These are phyloP conservation scores for Watsonalla cultraria DNA, from an alignment of 2,888 invertebrate species.

Conservation along the genomic window DNA sequence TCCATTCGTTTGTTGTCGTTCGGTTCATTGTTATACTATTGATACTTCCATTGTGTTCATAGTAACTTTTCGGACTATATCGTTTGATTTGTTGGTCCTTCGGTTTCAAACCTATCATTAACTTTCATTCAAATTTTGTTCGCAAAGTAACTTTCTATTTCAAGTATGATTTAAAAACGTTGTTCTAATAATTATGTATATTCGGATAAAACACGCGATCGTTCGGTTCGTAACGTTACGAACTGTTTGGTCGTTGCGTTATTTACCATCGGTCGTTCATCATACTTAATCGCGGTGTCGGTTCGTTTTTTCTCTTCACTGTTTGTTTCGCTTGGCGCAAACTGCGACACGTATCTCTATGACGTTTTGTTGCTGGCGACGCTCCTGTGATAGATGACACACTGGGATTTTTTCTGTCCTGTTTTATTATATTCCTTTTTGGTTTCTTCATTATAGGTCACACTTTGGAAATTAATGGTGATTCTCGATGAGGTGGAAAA, in stretches of 20 bases:
- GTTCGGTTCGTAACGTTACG: constrained; percentile 57
- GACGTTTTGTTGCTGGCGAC: constrained; percentile 46
- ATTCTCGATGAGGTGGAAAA: too few relatives aligned
- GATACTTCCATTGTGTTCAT: constrained; percentile 49
- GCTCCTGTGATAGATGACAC: constrained; percentile 40
- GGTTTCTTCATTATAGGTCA: too few relatives aligned
- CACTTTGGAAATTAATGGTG: too few relatives aligned
- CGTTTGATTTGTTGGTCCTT: constrained; percentile 18
- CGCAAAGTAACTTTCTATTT: constrained; percentile 12
- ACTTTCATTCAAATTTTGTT: background rate
- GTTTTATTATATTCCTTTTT: constrained; percentile 2
- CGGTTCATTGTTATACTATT: constrained; percentile 40
- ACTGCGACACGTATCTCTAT: constrained; percentile 47
- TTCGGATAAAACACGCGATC: constrained; percentile 47
- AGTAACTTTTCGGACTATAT: constrained; percentile 41
- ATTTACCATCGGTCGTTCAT: constrained; percentile 61
- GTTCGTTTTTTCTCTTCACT: constrained; percentile 36
- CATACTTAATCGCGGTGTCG: constrained; percentile 61
- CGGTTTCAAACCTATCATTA: background rate
- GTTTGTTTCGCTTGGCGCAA: constrained; percentile 31
- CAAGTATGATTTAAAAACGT: constrained; percentile 29
- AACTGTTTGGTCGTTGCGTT: constrained; percentile 53
- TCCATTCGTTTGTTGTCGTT: constrained; percentile 25
- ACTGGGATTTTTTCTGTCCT: constrained; percentile 24
- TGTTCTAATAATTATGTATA: constrained; percentile 49